Evolutionary conservation across 35 echinoderm and acorn worm genomes (phyloP).

Genomic region (Holothuria glaberrima): DNA sequence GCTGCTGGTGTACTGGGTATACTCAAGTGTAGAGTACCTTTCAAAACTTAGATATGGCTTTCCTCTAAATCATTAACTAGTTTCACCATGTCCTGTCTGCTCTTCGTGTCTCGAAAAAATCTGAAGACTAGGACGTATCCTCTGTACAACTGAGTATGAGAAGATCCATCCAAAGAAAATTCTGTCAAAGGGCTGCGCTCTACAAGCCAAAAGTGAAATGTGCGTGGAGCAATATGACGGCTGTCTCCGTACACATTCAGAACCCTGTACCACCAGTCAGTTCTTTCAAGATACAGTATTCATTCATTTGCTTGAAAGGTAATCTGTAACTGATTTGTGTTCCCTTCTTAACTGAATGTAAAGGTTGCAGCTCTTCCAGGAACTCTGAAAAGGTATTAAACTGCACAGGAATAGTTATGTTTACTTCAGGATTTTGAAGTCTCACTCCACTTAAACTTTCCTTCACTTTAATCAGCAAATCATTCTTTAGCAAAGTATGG

Average conservation of each 20-base stretch:
- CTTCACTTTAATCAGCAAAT: neutral
- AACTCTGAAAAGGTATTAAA: neutral
- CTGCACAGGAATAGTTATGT: neutral
- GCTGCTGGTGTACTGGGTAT: too few species aligned
- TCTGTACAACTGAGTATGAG: neutral
- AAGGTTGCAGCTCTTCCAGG: neutral
- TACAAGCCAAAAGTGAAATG: constrained; percentile 21
- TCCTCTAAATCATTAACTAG: too few species aligned
- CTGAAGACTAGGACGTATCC: too few species aligned
- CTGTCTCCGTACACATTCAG: neutral
- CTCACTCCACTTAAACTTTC: too few species aligned
- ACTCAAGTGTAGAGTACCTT: too few species aligned
- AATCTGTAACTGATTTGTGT: too few species aligned
- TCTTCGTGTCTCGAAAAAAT: neutral
- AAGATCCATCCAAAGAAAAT: neutral
- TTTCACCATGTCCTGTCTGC: neutral
- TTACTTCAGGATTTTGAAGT: neutral
- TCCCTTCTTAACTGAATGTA: neutral
- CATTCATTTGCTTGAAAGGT: too few species aligned
- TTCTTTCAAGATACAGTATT: too few species aligned
- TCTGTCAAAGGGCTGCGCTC: neutral
- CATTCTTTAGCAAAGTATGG: neutral
- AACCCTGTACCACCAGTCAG: neutral
- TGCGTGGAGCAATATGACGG: neutral
- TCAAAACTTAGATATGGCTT: too few species aligned